Conservation (phyloP, 2,113 vertebrate species). For the Sterrhoptilus dennistouni region DNA sequence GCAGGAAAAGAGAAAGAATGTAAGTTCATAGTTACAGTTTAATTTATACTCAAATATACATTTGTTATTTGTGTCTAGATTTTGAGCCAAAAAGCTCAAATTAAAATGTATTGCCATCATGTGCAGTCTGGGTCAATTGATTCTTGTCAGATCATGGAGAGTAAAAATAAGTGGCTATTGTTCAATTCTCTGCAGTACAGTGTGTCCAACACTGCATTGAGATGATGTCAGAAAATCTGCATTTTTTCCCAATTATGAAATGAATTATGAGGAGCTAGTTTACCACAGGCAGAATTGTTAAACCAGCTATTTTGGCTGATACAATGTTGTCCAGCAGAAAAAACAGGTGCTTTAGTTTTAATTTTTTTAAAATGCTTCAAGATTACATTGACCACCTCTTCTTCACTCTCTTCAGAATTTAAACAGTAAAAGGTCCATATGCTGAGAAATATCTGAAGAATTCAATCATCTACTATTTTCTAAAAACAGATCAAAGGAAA, state of each 20-base stretch:
- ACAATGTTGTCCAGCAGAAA: slow-evolving; percentile 63
- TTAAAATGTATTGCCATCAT: neutral
- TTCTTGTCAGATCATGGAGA: slow-evolving; percentile 52
- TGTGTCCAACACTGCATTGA: slow-evolving; percentile 59
- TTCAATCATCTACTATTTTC: neutral
- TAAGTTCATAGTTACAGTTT: neutral
- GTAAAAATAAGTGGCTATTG: slow-evolving; percentile 62
- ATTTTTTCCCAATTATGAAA: slow-evolving; percentile 75
- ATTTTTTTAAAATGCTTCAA: slow-evolving; percentile 19
- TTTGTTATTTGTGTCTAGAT: slow-evolving; percentile 8
- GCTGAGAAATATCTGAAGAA: neutral
- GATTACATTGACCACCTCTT: slow-evolving; percentile 15
- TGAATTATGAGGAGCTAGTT: slow-evolving; percentile 65
- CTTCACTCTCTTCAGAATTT: neutral
- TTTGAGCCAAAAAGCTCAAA: slow-evolving; percentile 36
- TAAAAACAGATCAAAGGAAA: neutral
- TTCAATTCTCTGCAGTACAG: slow-evolving; percentile 62
- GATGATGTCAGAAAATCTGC: slow-evolving; percentile 72
- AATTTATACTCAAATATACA: neutral
- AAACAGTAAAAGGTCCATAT: neutral
- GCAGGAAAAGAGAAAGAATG: neutral
- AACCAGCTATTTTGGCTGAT: slow-evolving; percentile 62
- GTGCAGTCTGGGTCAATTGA: slow-evolving; percentile 2
- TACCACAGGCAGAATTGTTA: slow-evolving; percentile 55
- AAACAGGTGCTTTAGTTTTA: slow-evolving; percentile 69